Conservation (phyloP, 2,797 vertebrate genomes). For the Myoxocephalus aenaeus region DNA sequence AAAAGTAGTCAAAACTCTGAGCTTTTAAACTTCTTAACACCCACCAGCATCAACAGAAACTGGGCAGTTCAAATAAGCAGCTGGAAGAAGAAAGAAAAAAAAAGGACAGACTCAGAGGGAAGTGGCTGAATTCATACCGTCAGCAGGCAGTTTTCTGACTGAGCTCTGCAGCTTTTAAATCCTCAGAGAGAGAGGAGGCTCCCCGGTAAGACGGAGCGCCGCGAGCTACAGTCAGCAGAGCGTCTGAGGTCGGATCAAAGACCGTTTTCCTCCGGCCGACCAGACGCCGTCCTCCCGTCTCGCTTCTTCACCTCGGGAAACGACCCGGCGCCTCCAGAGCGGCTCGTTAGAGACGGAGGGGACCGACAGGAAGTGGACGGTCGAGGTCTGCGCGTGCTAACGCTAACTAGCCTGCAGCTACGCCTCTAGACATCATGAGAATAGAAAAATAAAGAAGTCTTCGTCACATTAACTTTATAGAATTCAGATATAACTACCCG, state of each 20-base stretch:
- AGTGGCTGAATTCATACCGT: background rate
- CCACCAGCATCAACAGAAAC: slow-evolving; percentile 19
- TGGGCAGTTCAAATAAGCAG: slow-evolving; percentile 20
- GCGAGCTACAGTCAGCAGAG: background rate
- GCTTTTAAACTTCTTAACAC: background rate
- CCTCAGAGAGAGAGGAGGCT: slow-evolving; percentile 20
- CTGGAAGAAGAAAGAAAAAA: background rate
- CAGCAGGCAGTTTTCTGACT: too few species aligned
- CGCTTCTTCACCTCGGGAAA: slow-evolving; percentile 29
- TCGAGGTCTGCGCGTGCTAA: slow-evolving; percentile 4
- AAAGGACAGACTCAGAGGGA: slow-evolving; percentile 7
- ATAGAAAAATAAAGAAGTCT: too few species aligned
- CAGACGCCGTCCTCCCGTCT: background rate
- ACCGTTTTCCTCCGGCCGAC: slow-evolving; percentile 14
- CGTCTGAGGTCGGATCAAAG: slow-evolving; percentile 29
- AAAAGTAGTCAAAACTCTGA: background rate
- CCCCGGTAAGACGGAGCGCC: slow-evolving; percentile 16
- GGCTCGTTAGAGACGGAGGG: slow-evolving; percentile 49
- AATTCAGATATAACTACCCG: too few species aligned
- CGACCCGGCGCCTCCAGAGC: background rate
- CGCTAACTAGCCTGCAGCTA: slow-evolving; percentile 26
- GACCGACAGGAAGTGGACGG: slow-evolving; percentile 6
- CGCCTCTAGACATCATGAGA: too few species aligned
- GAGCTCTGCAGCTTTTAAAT: slow-evolving; percentile 32
- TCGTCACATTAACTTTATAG: too few species aligned